phyloP scores from a whole-genome alignment of 2,888 invertebrate species.

The Drosophila neotestacea region DNA sequence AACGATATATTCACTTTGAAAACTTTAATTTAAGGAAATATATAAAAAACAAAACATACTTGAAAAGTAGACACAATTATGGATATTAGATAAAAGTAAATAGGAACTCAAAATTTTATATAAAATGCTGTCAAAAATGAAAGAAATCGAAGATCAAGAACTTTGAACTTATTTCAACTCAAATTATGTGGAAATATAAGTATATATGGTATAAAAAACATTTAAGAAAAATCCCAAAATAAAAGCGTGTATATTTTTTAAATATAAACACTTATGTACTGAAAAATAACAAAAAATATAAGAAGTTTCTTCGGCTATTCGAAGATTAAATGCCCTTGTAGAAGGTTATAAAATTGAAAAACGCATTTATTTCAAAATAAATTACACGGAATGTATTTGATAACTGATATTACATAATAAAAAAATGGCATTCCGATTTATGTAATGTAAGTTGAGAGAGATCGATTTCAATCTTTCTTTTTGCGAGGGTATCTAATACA shows the following conservation, averaged over 20 bases:
- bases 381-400: background rate
- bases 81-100: conserved; percentile 43
- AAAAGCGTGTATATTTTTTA: conserved; percentile 49
- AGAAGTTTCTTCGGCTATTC: conserved; percentile 17
- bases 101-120: conserved; percentile 46
- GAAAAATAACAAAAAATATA: conserved; percentile 7
- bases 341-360: too few relatives aligned
- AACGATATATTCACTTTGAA: conserved; percentile 56
- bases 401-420: background rate
- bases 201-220: background rate
- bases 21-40: conserved; percentile 39
- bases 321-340: conserved; percentile 20
- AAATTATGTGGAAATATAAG: conserved; percentile 12
- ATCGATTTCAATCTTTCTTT: background rate
- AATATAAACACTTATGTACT: conserved; percentile 40
- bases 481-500: conserved; percentile 18
- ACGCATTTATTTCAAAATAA: background rate
- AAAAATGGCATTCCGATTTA: background rate
- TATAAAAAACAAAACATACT: conserved; percentile 54
- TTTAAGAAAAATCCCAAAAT: conserved; percentile 23
- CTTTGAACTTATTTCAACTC: conserved; percentile 28
- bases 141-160: background rate
- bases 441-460: background rate
- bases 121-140: conserved; percentile 16
- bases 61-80: conserved; percentile 70